Evolutionary conservation across 2,888 invertebrate genomes (phyloP), one percentile per base, ranked within the genome.

Genomic region (Drosophila basisetae): DNA sequence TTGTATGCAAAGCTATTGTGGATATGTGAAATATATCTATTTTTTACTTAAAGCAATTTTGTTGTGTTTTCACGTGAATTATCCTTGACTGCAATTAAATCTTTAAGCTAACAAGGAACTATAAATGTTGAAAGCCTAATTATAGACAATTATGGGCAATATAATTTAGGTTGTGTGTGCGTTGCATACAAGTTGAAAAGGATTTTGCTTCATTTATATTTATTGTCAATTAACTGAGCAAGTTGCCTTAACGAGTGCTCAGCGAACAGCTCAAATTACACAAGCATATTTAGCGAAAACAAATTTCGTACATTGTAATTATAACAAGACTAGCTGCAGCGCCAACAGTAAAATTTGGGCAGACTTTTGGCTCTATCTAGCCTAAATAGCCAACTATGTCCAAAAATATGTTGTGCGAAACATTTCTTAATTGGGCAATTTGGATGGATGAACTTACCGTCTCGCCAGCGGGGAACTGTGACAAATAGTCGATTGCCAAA

Each of bases 401-500:
- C 68, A 74, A 61, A 59, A 41, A 2, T 6, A 16, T 3, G 16
- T 35, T 16, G 9, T 7, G 22, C 22, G 4, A 41, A 10, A 10
- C n/a, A 5, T n/a, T 11, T 4, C 5, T 5, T 41, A n/a, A n/a
- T 41, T 41, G 41, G 35, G 9, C 52, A 30, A 6, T 10, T 30
- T 16, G 10, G 6, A 18, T 25, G 22, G 9, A 13, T 3, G 25
- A 10, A 76, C 94, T 94, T 91, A 97, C 97, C 97, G 92, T 95
- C 94, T 78, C 94, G 94, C 97, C 97, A 97, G 85, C 97, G 94
- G 0, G 97, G 97, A 3, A 97, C 96, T 13, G 96, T 95, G 31
- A 97, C 95, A 92, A 97, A 97, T n/a, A 97, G 94, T 82, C 96
- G 97, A 91, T 97, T 96, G 74, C 94, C 94, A 96, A 96, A 97